A percentile compares a stretch with the other conserved stretches of the same genome.
These are phyloP conservation scores for Brachionus angularis DNA, from an alignment of 1,140 invertebrate genomes.

Conservation along the genomic window DNA sequence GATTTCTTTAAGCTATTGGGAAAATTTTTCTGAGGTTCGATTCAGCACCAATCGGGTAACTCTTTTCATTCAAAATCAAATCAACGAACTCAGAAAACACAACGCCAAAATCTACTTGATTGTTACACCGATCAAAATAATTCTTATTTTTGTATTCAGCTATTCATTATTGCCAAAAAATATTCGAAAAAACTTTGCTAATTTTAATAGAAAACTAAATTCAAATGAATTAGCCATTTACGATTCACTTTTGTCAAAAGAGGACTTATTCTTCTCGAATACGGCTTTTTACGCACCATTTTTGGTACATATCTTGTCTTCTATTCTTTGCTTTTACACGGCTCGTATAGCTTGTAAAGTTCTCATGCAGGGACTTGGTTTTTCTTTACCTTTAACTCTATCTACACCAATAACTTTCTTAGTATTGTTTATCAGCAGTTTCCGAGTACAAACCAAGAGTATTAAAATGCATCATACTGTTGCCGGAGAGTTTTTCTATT, in stretches of 20 bases:
- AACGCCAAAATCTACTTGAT: slow-evolving; percentile 21
- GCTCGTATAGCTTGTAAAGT: slow-evolving; percentile 59
- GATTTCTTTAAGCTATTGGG: slow-evolving; percentile 39
- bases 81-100: slow-evolving; percentile 26
- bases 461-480: slow-evolving; percentile 13
- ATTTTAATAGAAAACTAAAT: slow-evolving; percentile 11
- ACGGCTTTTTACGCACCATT: slow-evolving; percentile 22
- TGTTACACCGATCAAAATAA: slow-evolving; percentile 5
- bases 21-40: slow-evolving; percentile 26
- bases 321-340: slow-evolving; percentile 29
- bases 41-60: slow-evolving; percentile 14
- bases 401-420: slow-evolving; percentile 78
- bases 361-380: slow-evolving; percentile 89
- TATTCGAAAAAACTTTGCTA: not conserved
- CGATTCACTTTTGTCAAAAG: not conserved
- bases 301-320: slow-evolving; percentile 20
- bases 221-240: not conserved
- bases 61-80: slow-evolving; percentile 14
- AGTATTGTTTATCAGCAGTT: slow-evolving; percentile 74
- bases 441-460: slow-evolving; percentile 3
- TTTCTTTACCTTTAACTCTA: slow-evolving; percentile 85
- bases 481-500: slow-evolving; percentile 42
- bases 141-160: not conserved
- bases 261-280: not conserved
- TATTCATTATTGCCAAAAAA: not conserved